phyloP scores from a whole-genome alignment of 2,113 vertebrate genomes.

The Shinisaurus crocodilurus region DNA sequence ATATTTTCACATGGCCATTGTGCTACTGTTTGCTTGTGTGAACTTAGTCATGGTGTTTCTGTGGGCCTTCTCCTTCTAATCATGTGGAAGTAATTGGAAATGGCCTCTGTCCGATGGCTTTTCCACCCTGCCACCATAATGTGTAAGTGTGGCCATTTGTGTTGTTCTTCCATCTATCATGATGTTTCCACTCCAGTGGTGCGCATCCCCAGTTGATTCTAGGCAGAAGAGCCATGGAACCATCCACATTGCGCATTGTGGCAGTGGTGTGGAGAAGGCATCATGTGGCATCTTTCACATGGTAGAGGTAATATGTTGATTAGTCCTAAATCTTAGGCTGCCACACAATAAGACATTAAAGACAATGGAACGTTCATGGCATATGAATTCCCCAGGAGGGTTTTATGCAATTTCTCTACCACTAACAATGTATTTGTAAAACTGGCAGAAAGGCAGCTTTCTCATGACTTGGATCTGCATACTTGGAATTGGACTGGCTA shows the following conservation, averaged over 20 bases:
- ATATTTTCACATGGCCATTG: not conserved
- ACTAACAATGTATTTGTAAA: constrained; percentile 32
- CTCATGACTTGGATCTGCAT: constrained; percentile 54
- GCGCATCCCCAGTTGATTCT: not conserved
- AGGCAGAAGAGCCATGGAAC: not conserved
- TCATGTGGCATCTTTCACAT: not conserved
- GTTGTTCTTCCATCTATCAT: not conserved
- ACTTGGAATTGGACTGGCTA: constrained; percentile 52
- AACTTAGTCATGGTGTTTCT: not conserved
- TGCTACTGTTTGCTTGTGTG: not conserved
- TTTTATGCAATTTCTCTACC: not conserved
- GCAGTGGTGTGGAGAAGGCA: too few relatives aligned
- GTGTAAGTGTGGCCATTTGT: not conserved
- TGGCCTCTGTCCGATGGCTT: not conserved
- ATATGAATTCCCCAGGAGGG: not conserved
- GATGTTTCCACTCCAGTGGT: not conserved
- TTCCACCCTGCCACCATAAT: not conserved
- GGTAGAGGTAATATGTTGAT: not conserved
- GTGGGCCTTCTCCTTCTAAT: not conserved
- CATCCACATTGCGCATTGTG: not conserved
- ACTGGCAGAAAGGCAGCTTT: constrained; percentile 52
- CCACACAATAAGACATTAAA: not conserved
- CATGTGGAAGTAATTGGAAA: not conserved
- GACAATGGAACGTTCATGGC: not conserved
- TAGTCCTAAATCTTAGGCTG: not conserved